These are phyloP conservation scores for Rhamphomyia laevipes DNA, from an alignment of 2,888 invertebrate species.

Conservation along the genomic window DNA sequence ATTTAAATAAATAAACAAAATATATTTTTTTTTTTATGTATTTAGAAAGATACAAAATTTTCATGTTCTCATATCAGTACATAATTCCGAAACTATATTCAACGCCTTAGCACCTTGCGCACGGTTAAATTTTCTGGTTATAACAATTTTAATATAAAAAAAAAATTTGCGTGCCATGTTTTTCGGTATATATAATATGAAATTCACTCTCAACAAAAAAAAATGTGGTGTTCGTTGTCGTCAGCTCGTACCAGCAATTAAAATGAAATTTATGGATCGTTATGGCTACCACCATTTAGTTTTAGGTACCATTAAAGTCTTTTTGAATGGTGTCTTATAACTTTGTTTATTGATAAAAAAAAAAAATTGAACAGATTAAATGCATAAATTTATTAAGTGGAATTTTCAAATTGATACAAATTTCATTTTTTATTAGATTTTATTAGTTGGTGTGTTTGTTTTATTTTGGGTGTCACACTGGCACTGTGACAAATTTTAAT, in stretches of 20 bases:
- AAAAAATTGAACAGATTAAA: no score
- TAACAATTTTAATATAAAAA: no score
- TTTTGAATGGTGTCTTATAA: conserved; percentile 9
- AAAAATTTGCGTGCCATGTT: no score
- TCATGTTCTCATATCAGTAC: no score
- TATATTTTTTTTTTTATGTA: background rate
- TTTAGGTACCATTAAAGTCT: background rate
- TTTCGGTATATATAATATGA: no score
- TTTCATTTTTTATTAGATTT: background rate
- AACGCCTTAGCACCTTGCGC: no score
- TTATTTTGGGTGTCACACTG: conserved; percentile 5
- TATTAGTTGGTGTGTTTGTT: background rate
- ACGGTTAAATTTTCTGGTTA: no score
- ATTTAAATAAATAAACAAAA: background rate
- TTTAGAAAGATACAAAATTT: no score
- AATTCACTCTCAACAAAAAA: no score
- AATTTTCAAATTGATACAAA: background rate
- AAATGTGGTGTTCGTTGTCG: conserved; percentile 12
- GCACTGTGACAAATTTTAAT: conserved; percentile 6
- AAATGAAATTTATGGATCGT: conserved; percentile 19
- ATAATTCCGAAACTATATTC: no score
- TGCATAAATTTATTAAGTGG: no score
- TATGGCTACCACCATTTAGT: conserved; percentile 18
- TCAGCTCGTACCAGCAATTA: conserved; percentile 21
- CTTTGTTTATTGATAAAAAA: conserved; percentile 3